Percentiles rank a stretch among this genome's conserved stretches.
Conservation (phyloP, 2,888 invertebrate genomes). For the Tetragonisca angustula region DNA sequence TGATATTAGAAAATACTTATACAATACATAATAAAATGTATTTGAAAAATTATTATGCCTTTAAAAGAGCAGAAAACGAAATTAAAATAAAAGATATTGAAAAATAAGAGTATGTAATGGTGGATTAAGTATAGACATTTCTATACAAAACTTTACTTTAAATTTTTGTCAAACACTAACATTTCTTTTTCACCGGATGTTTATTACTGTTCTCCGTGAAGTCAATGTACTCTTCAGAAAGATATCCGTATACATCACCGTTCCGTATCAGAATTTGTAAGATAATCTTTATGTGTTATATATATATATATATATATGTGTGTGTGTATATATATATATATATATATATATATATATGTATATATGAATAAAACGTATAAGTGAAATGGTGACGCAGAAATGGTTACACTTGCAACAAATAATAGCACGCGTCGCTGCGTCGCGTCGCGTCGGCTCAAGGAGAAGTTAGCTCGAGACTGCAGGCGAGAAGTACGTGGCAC, state of each 20-base stretch:
- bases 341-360: not conserved
- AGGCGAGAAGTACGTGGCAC: slow-evolving; percentile 42
- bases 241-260: not conserved
- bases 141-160: not conserved
- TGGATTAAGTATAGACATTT: too few relatives aligned
- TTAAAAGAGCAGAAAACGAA: too few relatives aligned
- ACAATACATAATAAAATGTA: too few relatives aligned
- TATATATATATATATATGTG: not conserved
- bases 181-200: not conserved
- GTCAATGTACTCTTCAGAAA: not conserved
- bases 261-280: not conserved
- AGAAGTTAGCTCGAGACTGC: slow-evolving; percentile 25
- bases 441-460: not conserved
- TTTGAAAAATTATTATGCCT: too few relatives aligned
- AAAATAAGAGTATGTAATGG: not conserved
- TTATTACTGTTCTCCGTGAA: not conserved
- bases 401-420: slow-evolving; percentile 34
- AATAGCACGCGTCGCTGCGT: slow-evolving; percentile 15
- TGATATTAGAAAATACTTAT: too few relatives aligned
- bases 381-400: slow-evolving; percentile 15
- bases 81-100: too few relatives aligned
- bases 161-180: not conserved
- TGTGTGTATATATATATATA: not conserved
- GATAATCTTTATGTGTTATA: not conserved
- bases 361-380: not conserved